These are phyloP conservation scores for Protaetia brevitarsis DNA, from an alignment of 1,140 invertebrate genomes.

Conservation along the genomic window DNA sequence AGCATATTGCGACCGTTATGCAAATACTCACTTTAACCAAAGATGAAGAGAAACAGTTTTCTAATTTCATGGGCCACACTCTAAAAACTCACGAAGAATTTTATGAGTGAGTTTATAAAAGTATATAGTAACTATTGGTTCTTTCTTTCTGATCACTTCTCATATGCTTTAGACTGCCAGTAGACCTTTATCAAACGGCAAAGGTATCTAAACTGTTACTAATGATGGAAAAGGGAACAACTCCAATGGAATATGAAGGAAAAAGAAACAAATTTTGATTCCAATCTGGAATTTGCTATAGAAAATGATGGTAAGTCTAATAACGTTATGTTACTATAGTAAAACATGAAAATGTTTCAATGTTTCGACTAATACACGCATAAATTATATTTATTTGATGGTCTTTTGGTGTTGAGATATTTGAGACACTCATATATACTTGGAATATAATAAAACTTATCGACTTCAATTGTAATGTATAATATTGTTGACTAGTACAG, in stretches of 20 bases:
- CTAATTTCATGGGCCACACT: slow-evolving; percentile 33
- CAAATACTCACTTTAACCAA: slow-evolving; percentile 33
- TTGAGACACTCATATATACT: too few species aligned
- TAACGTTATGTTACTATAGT: too few species aligned
- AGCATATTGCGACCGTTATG: slow-evolving; percentile 34
- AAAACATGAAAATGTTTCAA: too few species aligned
- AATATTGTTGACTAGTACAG: too few species aligned
- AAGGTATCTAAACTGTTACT: slow-evolving; percentile 37
- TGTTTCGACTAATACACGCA: too few species aligned
- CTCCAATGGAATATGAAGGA: slow-evolving; percentile 35
- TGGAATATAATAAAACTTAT: too few species aligned
- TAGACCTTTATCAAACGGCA: slow-evolving; percentile 35
- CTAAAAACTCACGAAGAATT: slow-evolving; percentile 34
- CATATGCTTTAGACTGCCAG: slow-evolving; percentile 30
- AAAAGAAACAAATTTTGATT: slow-evolving; percentile 32
- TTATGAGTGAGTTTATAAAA: slow-evolving; percentile 34
- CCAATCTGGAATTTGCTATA: slow-evolving; percentile 27
- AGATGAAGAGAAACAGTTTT: slow-evolving; percentile 32
- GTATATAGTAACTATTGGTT: not conserved
- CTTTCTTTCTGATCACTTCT: not conserved
- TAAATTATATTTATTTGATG: too few species aligned
- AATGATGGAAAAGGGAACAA: slow-evolving; percentile 34
- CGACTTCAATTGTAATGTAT: too few species aligned
- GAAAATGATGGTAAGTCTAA: too few species aligned
- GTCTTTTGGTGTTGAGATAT: too few species aligned